Evolutionary conservation across 2,797 vertebrate species (phyloP).

Genomic region (Tympanoctomys barrerae): DNA sequence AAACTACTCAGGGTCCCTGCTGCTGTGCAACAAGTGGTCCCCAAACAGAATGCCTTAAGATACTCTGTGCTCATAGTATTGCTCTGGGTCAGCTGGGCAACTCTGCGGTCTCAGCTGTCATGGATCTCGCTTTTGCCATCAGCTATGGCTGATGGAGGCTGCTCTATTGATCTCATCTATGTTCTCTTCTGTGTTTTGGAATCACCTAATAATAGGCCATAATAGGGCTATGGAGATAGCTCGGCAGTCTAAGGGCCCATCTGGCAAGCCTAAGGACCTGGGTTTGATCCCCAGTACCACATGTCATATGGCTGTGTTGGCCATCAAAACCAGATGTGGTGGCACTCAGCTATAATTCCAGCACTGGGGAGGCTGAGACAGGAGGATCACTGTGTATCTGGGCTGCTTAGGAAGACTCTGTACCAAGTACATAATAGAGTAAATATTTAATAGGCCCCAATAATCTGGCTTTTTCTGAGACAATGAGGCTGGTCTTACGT

Average conservation of each 20-base stretch:
- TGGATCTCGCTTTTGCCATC: neutral
- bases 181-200: neutral
- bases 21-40: neutral
- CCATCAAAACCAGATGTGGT: no score
- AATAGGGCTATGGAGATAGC: neutral
- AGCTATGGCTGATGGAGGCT: no score
- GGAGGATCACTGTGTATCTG: no score
- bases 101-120: neutral
- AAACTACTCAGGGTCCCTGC: fast-evolving
- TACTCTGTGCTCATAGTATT: neutral
- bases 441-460: no score
- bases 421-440: no score
- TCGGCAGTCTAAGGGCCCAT: no score
- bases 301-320: no score
- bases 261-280: no score
- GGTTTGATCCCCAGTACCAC: no score
- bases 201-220: neutral
- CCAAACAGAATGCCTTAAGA: neutral
- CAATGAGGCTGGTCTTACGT: neutral
- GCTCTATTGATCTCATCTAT: neutral
- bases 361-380: no score
- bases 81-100: neutral
- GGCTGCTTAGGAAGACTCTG: no score
- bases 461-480: neutral
- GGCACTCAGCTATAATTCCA: no score